Conservation (phyloP, 2,797 vertebrate genomes). For the Rhodeus uyekii region DNA sequence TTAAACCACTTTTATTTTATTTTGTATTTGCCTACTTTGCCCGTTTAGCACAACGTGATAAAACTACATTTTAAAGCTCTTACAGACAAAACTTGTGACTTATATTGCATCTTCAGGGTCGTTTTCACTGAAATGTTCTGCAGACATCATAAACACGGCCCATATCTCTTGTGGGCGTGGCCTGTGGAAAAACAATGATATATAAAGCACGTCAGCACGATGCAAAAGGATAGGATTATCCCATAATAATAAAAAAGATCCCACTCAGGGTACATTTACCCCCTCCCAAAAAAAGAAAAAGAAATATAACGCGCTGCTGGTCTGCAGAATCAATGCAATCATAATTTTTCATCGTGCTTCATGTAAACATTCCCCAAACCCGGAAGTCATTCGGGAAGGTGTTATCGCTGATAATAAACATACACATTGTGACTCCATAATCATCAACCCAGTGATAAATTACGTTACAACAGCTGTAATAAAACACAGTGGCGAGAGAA, state of each 20-base stretch:
- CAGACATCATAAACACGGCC: conserved; percentile 25
- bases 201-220: neutral
- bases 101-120: neutral
- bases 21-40: neutral
- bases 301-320: neutral
- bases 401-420: neutral
- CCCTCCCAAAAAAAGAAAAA: too few relatives aligned
- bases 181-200: neutral
- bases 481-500: neutral
- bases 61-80: neutral
- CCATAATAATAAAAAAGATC: neutral
- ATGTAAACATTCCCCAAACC: conserved; percentile 13
- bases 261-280: neutral
- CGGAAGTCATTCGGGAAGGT: conserved; percentile 14
- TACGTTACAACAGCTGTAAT: neutral
- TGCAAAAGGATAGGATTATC: neutral
- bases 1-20: too few relatives aligned
- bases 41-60: neutral
- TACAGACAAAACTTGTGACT: neutral
- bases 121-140: neutral
- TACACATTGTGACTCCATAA: neutral
- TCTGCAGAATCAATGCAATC: neutral
- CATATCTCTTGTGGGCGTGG: neutral
- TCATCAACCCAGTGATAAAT: neutral
- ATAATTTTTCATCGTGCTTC: neutral